Conservation (phyloP, 1,140 invertebrate species). For the Meloidogyne hapla region DNA sequence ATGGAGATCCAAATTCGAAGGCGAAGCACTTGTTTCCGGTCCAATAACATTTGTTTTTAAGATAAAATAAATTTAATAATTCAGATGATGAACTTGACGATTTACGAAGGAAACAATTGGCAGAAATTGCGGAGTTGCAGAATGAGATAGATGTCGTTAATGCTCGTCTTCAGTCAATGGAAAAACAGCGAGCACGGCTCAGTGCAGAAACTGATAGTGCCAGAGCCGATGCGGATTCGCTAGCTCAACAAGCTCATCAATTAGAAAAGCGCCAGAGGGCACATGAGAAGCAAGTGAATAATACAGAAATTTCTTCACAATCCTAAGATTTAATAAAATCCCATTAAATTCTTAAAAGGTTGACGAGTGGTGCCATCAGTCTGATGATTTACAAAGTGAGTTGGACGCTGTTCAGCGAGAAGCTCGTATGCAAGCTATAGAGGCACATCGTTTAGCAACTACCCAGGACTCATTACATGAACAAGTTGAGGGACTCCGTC, state of each 20-base stretch:
- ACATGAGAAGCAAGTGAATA: slow-evolving; percentile 81
- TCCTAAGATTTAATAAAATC: no score
- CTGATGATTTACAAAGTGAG: slow-evolving; percentile 92
- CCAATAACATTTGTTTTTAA: slow-evolving; percentile 68
- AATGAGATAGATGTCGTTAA: slow-evolving; percentile 96
- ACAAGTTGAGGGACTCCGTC: slow-evolving; percentile 71
- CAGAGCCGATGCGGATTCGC: slow-evolving; percentile 75
- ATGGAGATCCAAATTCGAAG: slow-evolving; percentile 94
- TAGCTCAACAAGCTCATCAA: slow-evolving; percentile 64
- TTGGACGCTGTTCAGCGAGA: slow-evolving; percentile 97
- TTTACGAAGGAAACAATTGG: slow-evolving; percentile 89
- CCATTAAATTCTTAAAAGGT: slow-evolving; percentile 70
- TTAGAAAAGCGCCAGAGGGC: slow-evolving; percentile 99
- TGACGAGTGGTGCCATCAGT: slow-evolving; percentile 99
- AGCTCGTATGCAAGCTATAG: slow-evolving; percentile 97
- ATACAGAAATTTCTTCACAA: no score
- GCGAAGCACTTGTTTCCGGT: slow-evolving; percentile 71
- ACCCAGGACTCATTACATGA: slow-evolving; percentile 91
- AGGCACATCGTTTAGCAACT: slow-evolving; percentile 95
- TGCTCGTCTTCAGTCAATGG: slow-evolving; percentile 89
- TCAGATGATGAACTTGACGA: slow-evolving; percentile 92
- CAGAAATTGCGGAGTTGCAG: slow-evolving; percentile 94
- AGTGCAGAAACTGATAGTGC: slow-evolving; percentile 95
- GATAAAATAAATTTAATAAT: slow-evolving; percentile 68
- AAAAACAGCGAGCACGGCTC: slow-evolving; percentile 94